Conservation (phyloP, 2,113 vertebrate species). For the Glaucomys volans region DNA sequence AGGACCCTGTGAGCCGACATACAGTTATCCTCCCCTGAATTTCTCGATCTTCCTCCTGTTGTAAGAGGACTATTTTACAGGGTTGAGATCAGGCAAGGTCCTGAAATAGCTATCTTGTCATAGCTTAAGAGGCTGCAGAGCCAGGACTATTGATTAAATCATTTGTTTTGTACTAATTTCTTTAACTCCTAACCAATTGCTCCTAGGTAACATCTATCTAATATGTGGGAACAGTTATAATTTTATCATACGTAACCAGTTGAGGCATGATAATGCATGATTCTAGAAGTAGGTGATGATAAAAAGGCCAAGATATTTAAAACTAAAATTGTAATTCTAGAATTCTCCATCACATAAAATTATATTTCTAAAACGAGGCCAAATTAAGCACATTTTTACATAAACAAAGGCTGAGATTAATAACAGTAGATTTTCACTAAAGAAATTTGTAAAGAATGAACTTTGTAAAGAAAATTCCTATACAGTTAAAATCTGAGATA, state of each 20-base stretch:
- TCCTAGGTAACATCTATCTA: too few relatives aligned
- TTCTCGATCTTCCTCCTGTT: too few relatives aligned
- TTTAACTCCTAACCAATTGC: too few relatives aligned
- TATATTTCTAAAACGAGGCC: background rate
- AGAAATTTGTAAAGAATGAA: background rate
- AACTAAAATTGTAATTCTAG: background rate
- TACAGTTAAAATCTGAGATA: background rate
- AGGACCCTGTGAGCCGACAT: too few relatives aligned
- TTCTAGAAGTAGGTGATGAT: background rate
- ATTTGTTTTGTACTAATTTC: too few relatives aligned
- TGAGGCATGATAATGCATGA: background rate
- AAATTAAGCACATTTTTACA: background rate
- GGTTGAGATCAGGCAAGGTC: too few relatives aligned
- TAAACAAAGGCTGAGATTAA: background rate
- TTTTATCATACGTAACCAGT: background rate
- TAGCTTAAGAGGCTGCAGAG: too few relatives aligned
- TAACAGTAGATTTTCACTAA: background rate
- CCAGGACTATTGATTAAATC: too few relatives aligned
- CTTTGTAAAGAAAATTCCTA: background rate
- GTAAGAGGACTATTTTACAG: too few relatives aligned
- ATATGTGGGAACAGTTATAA: background rate
- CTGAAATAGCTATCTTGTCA: too few relatives aligned
- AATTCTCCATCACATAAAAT: background rate
- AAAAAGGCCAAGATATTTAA: background rate
- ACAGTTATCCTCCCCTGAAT: too few relatives aligned